Base-by-base conservation (phyloP, 2,113 vertebrate species). In the Octodon degus region DNA sequence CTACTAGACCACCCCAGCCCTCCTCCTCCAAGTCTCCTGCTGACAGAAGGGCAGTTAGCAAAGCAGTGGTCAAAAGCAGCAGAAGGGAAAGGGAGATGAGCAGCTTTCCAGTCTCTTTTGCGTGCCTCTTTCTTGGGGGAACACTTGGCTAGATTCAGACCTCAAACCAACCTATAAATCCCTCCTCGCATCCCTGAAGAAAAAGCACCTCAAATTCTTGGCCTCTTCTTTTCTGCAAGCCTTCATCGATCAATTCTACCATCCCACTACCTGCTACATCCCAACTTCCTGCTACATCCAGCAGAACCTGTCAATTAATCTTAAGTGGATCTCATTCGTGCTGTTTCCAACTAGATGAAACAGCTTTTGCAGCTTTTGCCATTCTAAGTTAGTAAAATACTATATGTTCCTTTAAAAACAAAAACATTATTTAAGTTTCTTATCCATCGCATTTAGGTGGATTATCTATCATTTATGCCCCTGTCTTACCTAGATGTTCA, bases 401-500 rank as follows among this genome's bases (percentile, higher is more conserved):
- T 12, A 47, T 10, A 17, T 6, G 55, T 55, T 25, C 70, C 68
- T 19, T 70, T 37, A 5, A n/a, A 50, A 34, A 11, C 25, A n/a
- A n/a, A 17, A 32, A 7, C 13, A 65, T 40, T 40, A 8, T 81
- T 77, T 17, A 96, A 91, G 93, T 95, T 90, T 68, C 82, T 53
- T 34, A 12, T 55, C 68, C 60, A 50, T 67, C 95, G 34, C 90
- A 89, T 37, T 62, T 90, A 79, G 50, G 89, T 63, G 65, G 24
- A 58, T 94, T 30, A 86, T 89, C 43, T 86, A 58, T 94, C 34
- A 86, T 89, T 43, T 86, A 74, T 74, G 55, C 4, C 30, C 19
- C 27, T 94, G 53, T 95, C 85, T 92, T 92, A 81, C 47, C 50
- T 82, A 22, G 13, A 60, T 89, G 92, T 93, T 96, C 92, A 93